A percentile compares a stretch with the other conserved stretches of the same genome.
These are phyloP conservation scores for human (Homo sapiens) DNA, from an alignment of 2,113 vertebrate species.

Conservation along the genomic window GRCh38 chr6:159064001-159064500, in stretches of 20 bases:
- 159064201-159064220: background rate
- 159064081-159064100: background rate
- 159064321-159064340: background rate
- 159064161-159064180: accelerated
- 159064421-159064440: background rate
- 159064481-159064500: background rate
- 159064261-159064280: background rate
- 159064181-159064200: accelerated
- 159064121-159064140: no score
- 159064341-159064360: background rate
- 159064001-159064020: accelerated
- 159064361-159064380: background rate
- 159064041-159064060: accelerated
- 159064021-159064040: accelerated
- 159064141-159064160: background rate
- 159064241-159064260: background rate
- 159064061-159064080: no score
- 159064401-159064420: background rate
- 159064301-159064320: background rate
- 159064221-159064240: background rate
- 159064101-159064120: background rate
- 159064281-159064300: background rate
- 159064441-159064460: background rate
- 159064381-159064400: background rate
- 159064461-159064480: background rate